Conservation (phyloP, 2,113 vertebrate species). For the Octodon degus region DNA sequence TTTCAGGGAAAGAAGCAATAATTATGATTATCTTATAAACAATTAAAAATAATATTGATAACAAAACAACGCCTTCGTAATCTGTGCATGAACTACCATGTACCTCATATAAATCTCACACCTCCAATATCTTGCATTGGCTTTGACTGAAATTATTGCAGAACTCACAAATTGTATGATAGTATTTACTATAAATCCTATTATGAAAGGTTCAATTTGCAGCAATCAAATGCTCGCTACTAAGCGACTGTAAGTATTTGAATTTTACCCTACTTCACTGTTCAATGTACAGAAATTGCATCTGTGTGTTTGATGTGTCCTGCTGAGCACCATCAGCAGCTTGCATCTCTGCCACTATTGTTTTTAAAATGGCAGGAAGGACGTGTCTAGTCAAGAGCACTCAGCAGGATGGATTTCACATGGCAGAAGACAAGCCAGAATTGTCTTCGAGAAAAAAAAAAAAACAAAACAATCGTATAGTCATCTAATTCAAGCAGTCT, state of each 20-base stretch:
- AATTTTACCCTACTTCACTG: conserved; percentile 74
- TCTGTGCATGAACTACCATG: not conserved
- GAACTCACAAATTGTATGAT: conserved; percentile 71
- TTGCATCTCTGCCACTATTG: conserved; percentile 78
- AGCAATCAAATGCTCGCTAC: conserved; percentile 69
- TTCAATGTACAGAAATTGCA: conserved; percentile 74
- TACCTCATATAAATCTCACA: not conserved
- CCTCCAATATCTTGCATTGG: conserved; percentile 33
- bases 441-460: conserved; percentile 56
- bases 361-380: conserved; percentile 75
- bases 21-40: not conserved
- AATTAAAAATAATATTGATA: conserved; percentile 38
- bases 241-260: conserved; percentile 71
- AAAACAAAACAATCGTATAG: not conserved
- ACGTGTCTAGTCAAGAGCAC: conserved; percentile 58
- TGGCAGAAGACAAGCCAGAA: conserved; percentile 63
- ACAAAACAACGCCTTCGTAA: not conserved
- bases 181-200: conserved; percentile 66
- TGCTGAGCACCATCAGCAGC: conserved; percentile 75
- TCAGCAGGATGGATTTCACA: conserved; percentile 60
- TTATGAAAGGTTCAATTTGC: conserved; percentile 79
- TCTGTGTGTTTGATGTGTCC: conserved; percentile 74
- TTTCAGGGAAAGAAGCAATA: conserved; percentile 34
- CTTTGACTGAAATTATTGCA: conserved; percentile 56
- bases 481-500: conserved; percentile 56